Evolutionary conservation across 2,888 invertebrate genomes (phyloP).

Genomic region (Punctoribates punctum): DNA sequence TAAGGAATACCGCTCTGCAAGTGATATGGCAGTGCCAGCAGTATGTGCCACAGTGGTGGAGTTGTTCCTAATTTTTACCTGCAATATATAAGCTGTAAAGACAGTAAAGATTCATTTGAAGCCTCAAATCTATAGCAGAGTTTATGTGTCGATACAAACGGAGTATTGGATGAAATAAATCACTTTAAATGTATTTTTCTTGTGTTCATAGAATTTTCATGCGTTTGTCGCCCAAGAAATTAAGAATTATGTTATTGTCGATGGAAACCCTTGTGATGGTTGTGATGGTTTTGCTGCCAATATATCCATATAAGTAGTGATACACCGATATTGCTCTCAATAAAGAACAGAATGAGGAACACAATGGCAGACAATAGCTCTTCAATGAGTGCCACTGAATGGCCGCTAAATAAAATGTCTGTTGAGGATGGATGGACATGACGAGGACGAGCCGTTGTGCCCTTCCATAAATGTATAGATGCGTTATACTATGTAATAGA

Average conservation of each 20-base stretch:
- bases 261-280: background rate
- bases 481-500: slow-evolving; percentile 25
- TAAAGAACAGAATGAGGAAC: background rate
- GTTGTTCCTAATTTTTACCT: background rate
- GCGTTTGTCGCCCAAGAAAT: slow-evolving; percentile 17
- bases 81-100: background rate
- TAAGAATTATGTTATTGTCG: slow-evolving; percentile 34
- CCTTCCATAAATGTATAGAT: background rate
- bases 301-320: background rate
- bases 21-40: background rate
- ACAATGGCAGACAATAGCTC: background rate
- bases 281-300: background rate
- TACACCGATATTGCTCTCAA: too few species aligned
- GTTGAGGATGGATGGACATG: slow-evolving; percentile 28
- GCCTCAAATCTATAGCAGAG: background rate
- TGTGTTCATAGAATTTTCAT: slow-evolving; percentile 35
- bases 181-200: slow-evolving; percentile 31
- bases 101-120: slow-evolving; percentile 12
- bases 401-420: slow-evolving; percentile 23
- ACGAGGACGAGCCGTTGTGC: background rate
- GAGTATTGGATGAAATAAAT: slow-evolving; percentile 28
- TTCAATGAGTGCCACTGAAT: slow-evolving; percentile 11
- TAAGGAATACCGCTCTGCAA: background rate
- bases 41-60: background rate
- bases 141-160: background rate